Percentiles rank a stretch among this genome's conserved stretches.
These are phyloP conservation scores for Ceratina calcarata DNA, from an alignment of 1,140 invertebrate genomes.

Conservation along the genomic window DNA sequence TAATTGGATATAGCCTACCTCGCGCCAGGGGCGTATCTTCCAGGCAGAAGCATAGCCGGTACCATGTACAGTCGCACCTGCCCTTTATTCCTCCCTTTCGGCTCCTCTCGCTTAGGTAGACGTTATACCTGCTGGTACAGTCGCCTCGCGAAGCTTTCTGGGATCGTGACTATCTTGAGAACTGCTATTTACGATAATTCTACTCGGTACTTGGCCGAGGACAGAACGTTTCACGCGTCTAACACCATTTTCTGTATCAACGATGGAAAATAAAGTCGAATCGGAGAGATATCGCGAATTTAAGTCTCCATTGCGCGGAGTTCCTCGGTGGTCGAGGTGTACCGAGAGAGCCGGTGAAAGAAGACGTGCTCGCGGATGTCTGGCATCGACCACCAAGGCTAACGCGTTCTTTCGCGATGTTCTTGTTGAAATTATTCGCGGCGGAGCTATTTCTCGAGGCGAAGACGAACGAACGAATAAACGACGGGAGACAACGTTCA, in stretches of 20 bases:
- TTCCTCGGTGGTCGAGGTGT: neutral
- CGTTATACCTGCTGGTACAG: slow-evolving; percentile 49
- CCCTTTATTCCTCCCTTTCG: slow-evolving; percentile 59
- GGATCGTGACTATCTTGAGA: neutral
- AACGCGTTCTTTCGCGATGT: slow-evolving; percentile 28
- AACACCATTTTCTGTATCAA: too few relatives aligned
- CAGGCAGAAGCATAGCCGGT: slow-evolving; percentile 43
- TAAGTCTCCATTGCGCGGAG: neutral
- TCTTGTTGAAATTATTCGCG: slow-evolving; percentile 22
- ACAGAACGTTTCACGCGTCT: neutral
- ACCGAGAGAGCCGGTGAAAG: neutral
- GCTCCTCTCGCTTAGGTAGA: slow-evolving; percentile 54
- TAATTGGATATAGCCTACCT: slow-evolving; percentile 72
- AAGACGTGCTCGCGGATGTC: slow-evolving; percentile 7
- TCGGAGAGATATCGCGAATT: too few relatives aligned
- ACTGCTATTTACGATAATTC: slow-evolving; percentile 5
- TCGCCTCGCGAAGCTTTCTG: slow-evolving; percentile 29
- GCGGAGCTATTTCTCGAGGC: neutral
- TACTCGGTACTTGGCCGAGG: neutral
- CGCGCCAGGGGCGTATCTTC: slow-evolving; percentile 55
- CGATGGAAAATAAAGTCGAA: too few relatives aligned
- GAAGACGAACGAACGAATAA: neutral
- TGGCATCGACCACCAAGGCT: slow-evolving; percentile 28
- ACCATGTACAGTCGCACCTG: slow-evolving; percentile 51
- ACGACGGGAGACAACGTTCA: neutral